Conservation (phyloP, 1,140 invertebrate species). For the Cataglyphis hispanica region DNA sequence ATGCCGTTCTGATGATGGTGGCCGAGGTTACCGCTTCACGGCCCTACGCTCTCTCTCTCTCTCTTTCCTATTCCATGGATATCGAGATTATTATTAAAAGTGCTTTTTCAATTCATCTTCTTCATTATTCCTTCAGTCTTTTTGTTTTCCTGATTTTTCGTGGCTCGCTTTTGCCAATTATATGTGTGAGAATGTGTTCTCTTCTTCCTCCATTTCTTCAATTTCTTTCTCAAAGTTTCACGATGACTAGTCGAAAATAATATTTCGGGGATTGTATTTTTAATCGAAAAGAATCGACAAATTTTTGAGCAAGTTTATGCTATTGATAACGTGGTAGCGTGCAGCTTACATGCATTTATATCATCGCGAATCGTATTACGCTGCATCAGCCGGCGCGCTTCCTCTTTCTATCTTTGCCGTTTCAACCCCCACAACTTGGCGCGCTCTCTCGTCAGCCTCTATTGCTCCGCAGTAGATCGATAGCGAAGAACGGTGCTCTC, state of each 20-base stretch:
- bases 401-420: conserved; percentile 68
- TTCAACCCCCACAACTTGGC: conserved; percentile 68
- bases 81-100: conserved; percentile 13
- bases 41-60: conserved; percentile 20
- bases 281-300: neutral
- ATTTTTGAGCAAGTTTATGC: neutral
- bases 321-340: neutral
- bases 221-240: neutral
- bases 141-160: neutral
- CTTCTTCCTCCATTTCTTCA: neutral
- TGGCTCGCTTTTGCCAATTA: no score
- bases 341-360: conserved; percentile 14
- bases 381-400: conserved; percentile 45
- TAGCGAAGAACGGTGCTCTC: conserved; percentile 71
- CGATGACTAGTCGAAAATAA: neutral
- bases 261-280: neutral
- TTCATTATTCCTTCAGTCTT: no score
- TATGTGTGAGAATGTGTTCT: no score
- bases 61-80: conserved; percentile 14
- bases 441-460: conserved; percentile 67
- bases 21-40: conserved; percentile 75
- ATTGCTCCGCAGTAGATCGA: conserved; percentile 83
- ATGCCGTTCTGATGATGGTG: conserved; percentile 80
- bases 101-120: neutral
- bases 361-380: conserved; percentile 23